Conservation (phyloP, 2,888 invertebrate genomes). For the Catotricha subobsoleta region DNA sequence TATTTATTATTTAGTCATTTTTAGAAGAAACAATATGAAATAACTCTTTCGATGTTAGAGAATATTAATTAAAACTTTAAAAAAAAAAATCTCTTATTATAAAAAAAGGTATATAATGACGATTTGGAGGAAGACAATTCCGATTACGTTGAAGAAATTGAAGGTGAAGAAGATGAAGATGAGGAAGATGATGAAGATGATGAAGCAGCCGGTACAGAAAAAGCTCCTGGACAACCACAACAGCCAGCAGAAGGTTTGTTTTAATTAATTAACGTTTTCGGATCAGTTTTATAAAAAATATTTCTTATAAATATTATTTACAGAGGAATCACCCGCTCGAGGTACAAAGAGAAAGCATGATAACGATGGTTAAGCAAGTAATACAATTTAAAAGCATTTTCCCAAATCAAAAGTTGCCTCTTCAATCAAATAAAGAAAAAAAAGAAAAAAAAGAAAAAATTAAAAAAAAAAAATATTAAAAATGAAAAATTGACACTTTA, state of each 20-base stretch:
- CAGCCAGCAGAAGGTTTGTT: slow-evolving; percentile 1
- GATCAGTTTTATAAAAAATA: not conserved
- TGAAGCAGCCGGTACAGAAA: slow-evolving; percentile 26
- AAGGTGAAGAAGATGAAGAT: slow-evolving; percentile 35
- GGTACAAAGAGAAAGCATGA: slow-evolving; percentile 52
- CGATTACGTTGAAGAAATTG: slow-evolving; percentile 43
- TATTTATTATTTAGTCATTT: no score
- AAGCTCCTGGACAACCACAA: slow-evolving; percentile 13
- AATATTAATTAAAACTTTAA: not conserved
- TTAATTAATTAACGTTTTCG: not conserved
- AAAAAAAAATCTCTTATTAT: not conserved
- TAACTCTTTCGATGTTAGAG: not conserved
- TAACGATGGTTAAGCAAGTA: slow-evolving; percentile 2
- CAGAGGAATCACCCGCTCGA: slow-evolving; percentile 37
- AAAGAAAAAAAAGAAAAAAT: not conserved
- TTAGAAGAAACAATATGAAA: not conserved
- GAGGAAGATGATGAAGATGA: slow-evolving; percentile 39
- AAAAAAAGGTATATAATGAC: slow-evolving; percentile 29
- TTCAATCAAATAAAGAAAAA: not conserved
- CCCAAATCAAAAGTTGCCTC: slow-evolving; percentile 5
- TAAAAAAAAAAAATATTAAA: no score
- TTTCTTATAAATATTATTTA: slow-evolving; percentile 11
- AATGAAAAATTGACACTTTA: no score
- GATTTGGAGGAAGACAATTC: slow-evolving; percentile 42
- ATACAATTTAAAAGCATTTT: not conserved